Evolutionary conservation across 2,113 vertebrate species (phyloP), one percentile per base, ranked within the genome.

Genomic region (Pterophyllum scalare): DNA sequence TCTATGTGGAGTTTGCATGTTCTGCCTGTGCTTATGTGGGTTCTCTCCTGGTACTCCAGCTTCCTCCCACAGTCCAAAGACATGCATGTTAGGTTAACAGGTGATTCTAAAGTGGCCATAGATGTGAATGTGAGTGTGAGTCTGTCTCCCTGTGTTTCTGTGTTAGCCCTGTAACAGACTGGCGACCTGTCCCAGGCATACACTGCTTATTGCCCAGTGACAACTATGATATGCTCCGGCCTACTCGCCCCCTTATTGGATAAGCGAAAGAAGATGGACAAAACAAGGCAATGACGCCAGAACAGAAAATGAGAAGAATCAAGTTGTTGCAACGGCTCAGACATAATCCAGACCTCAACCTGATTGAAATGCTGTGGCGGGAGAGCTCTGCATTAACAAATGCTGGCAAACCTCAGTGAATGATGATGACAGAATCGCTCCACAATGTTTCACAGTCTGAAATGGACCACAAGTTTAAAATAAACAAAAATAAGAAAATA

Each of bases 401-500:
- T 11, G 26, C 40, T 28, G 22, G 40, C 26, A 67, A 46, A 67
- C 14, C 64, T 67, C 22, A 46, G 11, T 67, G 17, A 67, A 28
- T 46, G 40, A 49, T 0, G 0, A 28, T 26, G 22, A 67, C 64
- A 46, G 40, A 28, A 67, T 46, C 46, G 40, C 64, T 49, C 64
- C 64, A 49, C 64, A 46, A 67, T 67, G 17, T 43, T 43, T 43
- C 40, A 43, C 10, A 70, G 17, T 31, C 28, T 52, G 17, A 38
- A 43, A 52, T 58, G 22, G 40, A 62, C 31, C 22, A 83, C 75
- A 80, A 6, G 12, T 62, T 80, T 56, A 24, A 49, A n/a, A 62
- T 79, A 46, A 72, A 52, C 31, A 72, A 72, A 52, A 72, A 52
- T 26, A 52, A 52, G n/a, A n/a, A 56, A 15, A 85, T 81, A 72